phyloP scores from a whole-genome alignment of 2,888 invertebrate genomes.

The Eupelmus urozonus region DNA sequence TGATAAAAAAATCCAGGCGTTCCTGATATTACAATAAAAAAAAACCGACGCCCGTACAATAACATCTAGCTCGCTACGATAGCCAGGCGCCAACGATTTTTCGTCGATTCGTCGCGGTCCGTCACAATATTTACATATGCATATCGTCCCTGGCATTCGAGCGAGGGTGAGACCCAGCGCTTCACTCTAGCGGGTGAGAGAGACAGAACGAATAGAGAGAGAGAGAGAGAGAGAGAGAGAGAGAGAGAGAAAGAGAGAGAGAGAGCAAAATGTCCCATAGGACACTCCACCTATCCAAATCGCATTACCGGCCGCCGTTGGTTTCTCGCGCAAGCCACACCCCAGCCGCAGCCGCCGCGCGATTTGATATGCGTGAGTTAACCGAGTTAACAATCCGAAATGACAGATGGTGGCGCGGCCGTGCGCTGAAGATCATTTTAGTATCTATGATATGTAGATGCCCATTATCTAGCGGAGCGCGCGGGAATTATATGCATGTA shows the following conservation, averaged over 20 bases:
- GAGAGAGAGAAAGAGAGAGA: constrained; percentile 21
- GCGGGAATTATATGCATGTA: constrained; percentile 35
- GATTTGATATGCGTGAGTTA: constrained; percentile 76
- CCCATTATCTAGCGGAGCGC: constrained; percentile 58
- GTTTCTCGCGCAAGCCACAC: constrained; percentile 67
- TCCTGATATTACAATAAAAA: too few species aligned
- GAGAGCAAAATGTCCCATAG: constrained; percentile 71
- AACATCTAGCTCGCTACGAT: too few species aligned
- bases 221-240: constrained; percentile 40
- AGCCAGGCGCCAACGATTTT: constrained; percentile 42
- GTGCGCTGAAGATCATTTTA: constrained; percentile 65
- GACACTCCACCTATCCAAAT: constrained; percentile 74
- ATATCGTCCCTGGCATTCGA: constrained; percentile 70
- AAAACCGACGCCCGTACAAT: too few species aligned
- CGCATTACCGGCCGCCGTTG: constrained; percentile 73
- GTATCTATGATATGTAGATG: constrained; percentile 57
- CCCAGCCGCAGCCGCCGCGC: constrained; percentile 62
- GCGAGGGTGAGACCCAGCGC: constrained; percentile 62
- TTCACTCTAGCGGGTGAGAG: background rate
- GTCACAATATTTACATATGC: constrained; percentile 76
- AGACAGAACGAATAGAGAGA: constrained; percentile 56
- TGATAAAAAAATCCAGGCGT: too few species aligned
- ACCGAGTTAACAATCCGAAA: constrained; percentile 74
- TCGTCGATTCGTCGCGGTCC: constrained; percentile 70
- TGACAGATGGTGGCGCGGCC: constrained; percentile 74